Evolutionary conservation across 2,113 vertebrate species (phyloP), one percentile per base, ranked within the genome.

Genomic region (Bufo bufo): DNA sequence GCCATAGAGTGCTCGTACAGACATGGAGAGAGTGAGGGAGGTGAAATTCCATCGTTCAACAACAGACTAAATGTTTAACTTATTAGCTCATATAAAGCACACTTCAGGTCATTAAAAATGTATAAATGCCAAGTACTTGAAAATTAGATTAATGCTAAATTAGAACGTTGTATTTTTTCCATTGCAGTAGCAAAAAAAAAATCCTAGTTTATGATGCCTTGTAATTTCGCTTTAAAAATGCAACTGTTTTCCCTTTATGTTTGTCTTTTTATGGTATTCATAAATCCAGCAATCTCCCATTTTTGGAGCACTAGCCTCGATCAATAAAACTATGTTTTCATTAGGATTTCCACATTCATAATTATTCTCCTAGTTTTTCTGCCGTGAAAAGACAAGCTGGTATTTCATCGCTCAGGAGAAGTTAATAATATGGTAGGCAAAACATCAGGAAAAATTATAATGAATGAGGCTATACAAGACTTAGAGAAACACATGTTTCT

Each of bases 401-500:
- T 94, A 92, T 95, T 96, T 96, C 95, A 96, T 94, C 93, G 93
- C 95, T 94, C 94, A 93, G 92, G 92, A 93, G 93, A 95, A 94
- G 93, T 94, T 95, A 95, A 95, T 96, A 95, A 95, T 95, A 96
- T 94, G 93, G 95, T 94, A 95, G 94, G 95, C 95, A 95, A 95
- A 95, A 95, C 95, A 94, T 95, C 93, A 95, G 94, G 94, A 95
- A 95, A 96, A 96, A 95, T 95, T 94, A 96, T 94, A 94, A 94
- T 96, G 95, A 96, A 96, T 95, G 95, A 95, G 94, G 94, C 95
- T 93, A 95, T 95, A 96, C 94, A 96, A 93, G 94, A 93, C 90
- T 84, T 90, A 92, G 90, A 93, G 92, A 94, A 95, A 95, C 94
- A 95, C 92, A 94, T 91, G 91, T 92, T 81, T 91, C 94, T 94